Base-by-base conservation (phyloP, 2,797 vertebrate species). In the Coendou prehensilis region DNA sequence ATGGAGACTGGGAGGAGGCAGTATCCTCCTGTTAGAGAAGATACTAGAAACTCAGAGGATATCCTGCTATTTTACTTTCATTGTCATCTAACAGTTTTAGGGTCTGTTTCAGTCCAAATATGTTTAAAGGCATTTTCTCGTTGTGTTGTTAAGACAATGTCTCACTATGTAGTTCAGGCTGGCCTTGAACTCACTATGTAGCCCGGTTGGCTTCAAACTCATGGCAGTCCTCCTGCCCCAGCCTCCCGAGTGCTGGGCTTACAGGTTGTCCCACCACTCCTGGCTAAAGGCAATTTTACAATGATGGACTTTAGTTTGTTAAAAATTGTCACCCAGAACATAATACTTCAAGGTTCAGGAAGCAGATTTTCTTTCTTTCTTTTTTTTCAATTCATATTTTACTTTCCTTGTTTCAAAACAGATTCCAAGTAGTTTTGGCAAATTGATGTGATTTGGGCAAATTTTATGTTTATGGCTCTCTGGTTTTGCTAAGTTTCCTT, bases 311-410 rank as follows among this genome's bases (percentile, higher is more conserved):
- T 76, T 11, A 79, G 8, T 85, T 96, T 63, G 28, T 81, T 93
- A 81, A n/a, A 84, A 89, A 89, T 80, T 76, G 37, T 57, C 33
- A 79, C 57, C 56, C 4, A 52, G 87, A 93, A 45, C 14, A 57
- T 41, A 91, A 50, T 88, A 93, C 85, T 95, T 88, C 37, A 91
- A 95, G 78, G 45, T 18, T 95, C n/a, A 52, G 56, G 41, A 96
- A 96, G 85, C 28, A 64, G 37, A 69, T 10, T 81, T 93, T 94
- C 57, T 64, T 89, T 85, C 81, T 95, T 92, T 87, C 28, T 28
- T 64, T 82, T 15, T 50, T 67, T 17, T 23, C 57, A 81, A 79
- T 96, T 93, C 30, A 57, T 41, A 84, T 82, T 89, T 95, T 87
- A 67, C 47, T 52, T 82, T 56, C 33, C 3, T 93, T 81, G 5